These are phyloP conservation scores for Patiria miniata DNA, from an alignment of 35 echinoderm and acorn worm genomes.

Conservation along the genomic window DNA sequence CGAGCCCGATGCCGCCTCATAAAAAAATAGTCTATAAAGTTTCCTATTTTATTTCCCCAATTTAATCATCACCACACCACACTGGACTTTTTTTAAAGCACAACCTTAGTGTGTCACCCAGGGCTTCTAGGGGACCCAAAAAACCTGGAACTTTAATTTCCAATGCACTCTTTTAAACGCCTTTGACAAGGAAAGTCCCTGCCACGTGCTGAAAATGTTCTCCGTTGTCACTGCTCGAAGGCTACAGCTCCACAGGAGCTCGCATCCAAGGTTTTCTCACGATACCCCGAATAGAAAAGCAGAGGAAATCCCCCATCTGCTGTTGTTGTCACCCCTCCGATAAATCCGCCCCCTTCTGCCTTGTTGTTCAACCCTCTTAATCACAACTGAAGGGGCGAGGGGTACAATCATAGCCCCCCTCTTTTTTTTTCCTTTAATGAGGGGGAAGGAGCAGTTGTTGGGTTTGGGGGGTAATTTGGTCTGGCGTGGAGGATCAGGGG, in stretches of 20 bases:
- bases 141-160: too few relatives aligned
- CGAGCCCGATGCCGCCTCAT: too few relatives aligned
- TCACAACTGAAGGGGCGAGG: constrained; percentile 11
- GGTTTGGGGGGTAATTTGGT: background rate
- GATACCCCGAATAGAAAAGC: background rate
- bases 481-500: constrained; percentile 4
- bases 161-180: too few relatives aligned
- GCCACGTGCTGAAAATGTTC: too few relatives aligned
- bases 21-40: too few relatives aligned
- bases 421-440: background rate
- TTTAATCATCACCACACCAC: too few relatives aligned
- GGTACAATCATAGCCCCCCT: background rate
- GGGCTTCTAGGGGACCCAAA: too few relatives aligned
- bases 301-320: constrained; percentile 29
- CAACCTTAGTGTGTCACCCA: too few relatives aligned
- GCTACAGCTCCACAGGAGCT: background rate
- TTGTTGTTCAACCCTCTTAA: constrained; percentile 13
- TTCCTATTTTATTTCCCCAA: too few relatives aligned
- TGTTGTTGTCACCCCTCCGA: background rate
- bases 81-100: too few relatives aligned
- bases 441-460: background rate
- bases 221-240: too few relatives aligned
- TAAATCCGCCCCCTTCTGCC: background rate
- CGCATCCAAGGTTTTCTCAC: background rate
- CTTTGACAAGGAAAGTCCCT: too few relatives aligned